Base-by-base conservation (phyloP, 2,113 vertebrate genomes). In the Neolamprologus kungweensis region DNA sequence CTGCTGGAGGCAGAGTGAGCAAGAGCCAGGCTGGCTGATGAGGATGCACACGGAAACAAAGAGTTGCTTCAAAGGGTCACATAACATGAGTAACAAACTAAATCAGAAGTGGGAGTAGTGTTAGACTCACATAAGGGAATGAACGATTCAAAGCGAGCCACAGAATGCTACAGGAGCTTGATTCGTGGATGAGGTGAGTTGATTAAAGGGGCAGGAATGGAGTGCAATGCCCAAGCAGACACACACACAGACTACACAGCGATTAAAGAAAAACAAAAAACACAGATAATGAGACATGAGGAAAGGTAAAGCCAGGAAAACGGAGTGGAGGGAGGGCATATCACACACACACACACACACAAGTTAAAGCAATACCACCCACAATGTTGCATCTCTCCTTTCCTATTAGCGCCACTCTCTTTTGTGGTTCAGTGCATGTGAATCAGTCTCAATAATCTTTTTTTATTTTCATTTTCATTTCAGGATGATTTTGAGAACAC, bases 401-500 rank as follows among this genome's bases (percentile, higher is more conserved):
- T 78, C 45, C 73, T 50, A 51, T 78, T 17, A 51, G 45, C 17
- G 2, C 26, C 45, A 78, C 17, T 78, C 5, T 55, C 6, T 31
- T 9, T 80, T 63, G 31, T 82, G 5, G 9, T 60, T 35, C 7
- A 28, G 14, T 81, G 37, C 4, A 3, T 75, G 2, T n/a, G 58
- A 73, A 47, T 79, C n/a, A 55, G n/a, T 35, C 51, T 89, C n/a
- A 19, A 8, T 78, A 50, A 84, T 60, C 14, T 75, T 75, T 28
- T 57, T 45, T 23, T 35, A 35, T 7, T 63, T 63, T 28, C 5
- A 12, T n/a, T 87, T 60, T 91, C 28, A 13, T 95, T 97, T 85
- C 90, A 97, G 96, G 92, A 94, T 31, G 86, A 94, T 85, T 91
- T 94, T 6, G 88, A 94, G 47, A 93, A 73, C 19, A 17, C 90